Conservation (phyloP, 2,797 vertebrate species). For the Bovichtus diacanthus region DNA sequence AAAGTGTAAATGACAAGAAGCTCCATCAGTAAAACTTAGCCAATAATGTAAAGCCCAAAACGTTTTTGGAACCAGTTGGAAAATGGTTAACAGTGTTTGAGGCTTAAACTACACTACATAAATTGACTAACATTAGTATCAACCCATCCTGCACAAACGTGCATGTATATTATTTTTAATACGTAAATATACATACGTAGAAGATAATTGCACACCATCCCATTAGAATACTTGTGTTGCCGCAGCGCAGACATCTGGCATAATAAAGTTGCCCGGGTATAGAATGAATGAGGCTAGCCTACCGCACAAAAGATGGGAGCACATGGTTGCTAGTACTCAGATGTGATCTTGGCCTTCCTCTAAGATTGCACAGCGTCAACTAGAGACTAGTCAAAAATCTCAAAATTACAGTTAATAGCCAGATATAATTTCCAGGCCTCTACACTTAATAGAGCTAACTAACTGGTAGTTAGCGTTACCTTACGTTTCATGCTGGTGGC, state of each 20-base stretch:
- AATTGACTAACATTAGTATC: not conserved
- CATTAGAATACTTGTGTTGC: not conserved
- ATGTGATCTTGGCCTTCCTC: conserved; percentile 35
- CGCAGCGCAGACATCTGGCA: no score
- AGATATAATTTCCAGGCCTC: fast-evolving
- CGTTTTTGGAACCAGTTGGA: no score
- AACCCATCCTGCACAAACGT: not conserved
- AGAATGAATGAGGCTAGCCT: not conserved
- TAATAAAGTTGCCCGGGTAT: fast-evolving
- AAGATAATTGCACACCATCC: fast-evolving
- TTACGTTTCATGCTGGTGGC: no score
- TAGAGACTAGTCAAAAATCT: no score
- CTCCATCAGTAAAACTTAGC: no score
- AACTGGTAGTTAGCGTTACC: no score
- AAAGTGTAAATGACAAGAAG: no score
- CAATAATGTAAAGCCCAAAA: no score
- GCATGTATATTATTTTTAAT: not conserved
- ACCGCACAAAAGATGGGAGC: conserved; percentile 47
- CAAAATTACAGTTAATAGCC: fast-evolving
- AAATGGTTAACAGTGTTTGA: no score
- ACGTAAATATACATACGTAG: no score
- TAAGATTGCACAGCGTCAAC: fast-evolving
- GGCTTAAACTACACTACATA: no score
- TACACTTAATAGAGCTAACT: fast-evolving
- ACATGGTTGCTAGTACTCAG: conserved; percentile 48